A percentile compares a stretch with the other conserved stretches of the same genome.
Conservation (phyloP, 2,113 vertebrate species). For the Aythya baeri region DNA sequence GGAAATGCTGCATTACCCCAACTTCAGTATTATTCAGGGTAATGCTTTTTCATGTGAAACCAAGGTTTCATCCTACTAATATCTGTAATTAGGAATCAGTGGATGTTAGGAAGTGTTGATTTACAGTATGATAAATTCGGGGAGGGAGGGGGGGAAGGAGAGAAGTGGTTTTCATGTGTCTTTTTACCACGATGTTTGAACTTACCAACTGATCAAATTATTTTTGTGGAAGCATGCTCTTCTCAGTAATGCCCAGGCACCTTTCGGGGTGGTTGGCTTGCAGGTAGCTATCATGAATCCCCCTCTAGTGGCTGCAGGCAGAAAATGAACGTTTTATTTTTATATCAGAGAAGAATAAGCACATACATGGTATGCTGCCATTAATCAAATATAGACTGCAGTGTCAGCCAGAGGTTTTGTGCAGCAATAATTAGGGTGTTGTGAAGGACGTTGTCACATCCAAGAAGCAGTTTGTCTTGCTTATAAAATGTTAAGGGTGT, state of each 20-base stretch:
- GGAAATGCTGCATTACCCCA: not conserved
- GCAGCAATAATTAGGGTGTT: not conserved
- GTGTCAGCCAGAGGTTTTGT: not conserved
- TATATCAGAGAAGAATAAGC: not conserved
- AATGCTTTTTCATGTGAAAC: not conserved
- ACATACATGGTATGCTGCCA: not conserved
- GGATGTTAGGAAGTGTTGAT: not conserved
- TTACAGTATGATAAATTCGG: not conserved
- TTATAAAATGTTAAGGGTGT: not conserved
- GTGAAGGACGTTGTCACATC: not conserved
- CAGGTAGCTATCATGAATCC: not conserved
- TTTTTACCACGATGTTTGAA: not conserved
- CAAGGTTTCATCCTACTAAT: not conserved
- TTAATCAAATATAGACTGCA: not conserved
- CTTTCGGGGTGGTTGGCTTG: not conserved
- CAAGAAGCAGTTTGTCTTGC: not conserved
- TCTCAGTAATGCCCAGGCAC: not conserved
- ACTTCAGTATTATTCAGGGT: not conserved
- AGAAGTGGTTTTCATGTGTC: not conserved
- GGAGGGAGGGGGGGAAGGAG: too few relatives aligned
- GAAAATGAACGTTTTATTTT: rapidly evolving
- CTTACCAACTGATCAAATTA: rapidly evolving
- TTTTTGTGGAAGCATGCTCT: not conserved
- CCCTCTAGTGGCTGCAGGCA: constrained; percentile 13
- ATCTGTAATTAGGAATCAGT: not conserved